Conservation (phyloP, 2,888 invertebrate genomes). For the Conchocele bisecta region DNA sequence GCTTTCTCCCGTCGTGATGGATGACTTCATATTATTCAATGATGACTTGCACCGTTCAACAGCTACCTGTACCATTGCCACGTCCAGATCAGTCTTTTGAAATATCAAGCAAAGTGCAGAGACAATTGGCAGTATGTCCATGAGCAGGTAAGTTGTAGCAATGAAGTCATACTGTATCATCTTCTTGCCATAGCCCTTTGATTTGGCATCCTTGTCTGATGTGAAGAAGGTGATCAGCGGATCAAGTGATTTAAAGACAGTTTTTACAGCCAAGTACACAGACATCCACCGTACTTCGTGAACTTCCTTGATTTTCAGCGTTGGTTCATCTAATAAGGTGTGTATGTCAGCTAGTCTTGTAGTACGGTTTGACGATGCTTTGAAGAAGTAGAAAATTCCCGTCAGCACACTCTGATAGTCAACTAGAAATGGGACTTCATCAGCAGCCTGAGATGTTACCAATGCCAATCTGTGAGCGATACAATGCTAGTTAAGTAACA, state of each 20-base stretch:
- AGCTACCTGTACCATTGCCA: background rate
- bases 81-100: constrained; percentile 22
- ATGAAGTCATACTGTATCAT: constrained; percentile 13
- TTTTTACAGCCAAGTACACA: constrained; percentile 22
- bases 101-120: constrained; percentile 15
- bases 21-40: too few relatives aligned
- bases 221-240: constrained; percentile 13
- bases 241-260: constrained; percentile 26
- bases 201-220: constrained; percentile 22
- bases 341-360: constrained; percentile 4
- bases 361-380: constrained; percentile 1
- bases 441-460: constrained; percentile 9
- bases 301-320: constrained; percentile 28
- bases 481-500: constrained; percentile 27
- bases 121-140: constrained; percentile 13
- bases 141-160: constrained; percentile 6
- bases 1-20: too few relatives aligned
- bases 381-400: constrained; percentile 14
- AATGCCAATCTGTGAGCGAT: constrained; percentile 14
- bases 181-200: constrained; percentile 32
- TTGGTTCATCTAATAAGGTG: constrained; percentile 21
- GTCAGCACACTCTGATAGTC: background rate
- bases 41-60: constrained; percentile 3
- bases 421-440: background rate
- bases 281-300: constrained; percentile 33